Base-by-base conservation (phyloP, 2,888 invertebrate species). In the Tanaodytes sp. region DNA sequence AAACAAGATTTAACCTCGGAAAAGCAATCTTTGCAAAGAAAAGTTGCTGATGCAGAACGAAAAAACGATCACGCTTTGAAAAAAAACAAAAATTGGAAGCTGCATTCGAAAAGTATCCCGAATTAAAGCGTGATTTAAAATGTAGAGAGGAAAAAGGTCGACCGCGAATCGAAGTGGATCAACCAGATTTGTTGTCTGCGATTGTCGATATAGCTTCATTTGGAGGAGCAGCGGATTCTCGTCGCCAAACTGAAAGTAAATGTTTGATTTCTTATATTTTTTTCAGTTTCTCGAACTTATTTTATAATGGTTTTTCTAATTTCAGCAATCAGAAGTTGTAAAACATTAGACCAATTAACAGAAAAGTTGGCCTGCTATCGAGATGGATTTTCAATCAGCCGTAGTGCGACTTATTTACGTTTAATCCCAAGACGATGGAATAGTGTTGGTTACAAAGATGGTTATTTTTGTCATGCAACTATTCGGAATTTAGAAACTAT, bases 121-220 rank as follows among this genome's bases (percentile, higher is more conserved):
- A 57, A 1, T 39, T 46, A 27, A 37, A 43, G 9, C 46, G 6
- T 14, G 46, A 57, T 46, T 37, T 57, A 12, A 46, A 37, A 30
- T 39, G 8, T 18, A 48, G 48, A 49, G 19, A 58, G 14, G 48
- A 54, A 16, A 46, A 46, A 20, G 76, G 78, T 59, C 73, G 77
- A 5, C 76, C 78, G 43, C 45, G 73, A 46, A 27, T 78, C 39
- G 77, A 79, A 70, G 69, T 69, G 27, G 71, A 76, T 57, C 77
- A 79, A 65, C 77, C 78, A 31, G 74, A 65, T 33, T 63, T 80
- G 30, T 55, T 80, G 30, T 71, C 78, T 73, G 66, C 78, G n/a
- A 79, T 80, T 42, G 55, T 72, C 12, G 79, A 80, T 39, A 77
- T 82, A 51, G 81, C 79, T 23, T 66, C 73, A 16, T 75, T 71